Conservation (phyloP, 2,888 invertebrate genomes). For the Theodoxus fluviatilis region DNA sequence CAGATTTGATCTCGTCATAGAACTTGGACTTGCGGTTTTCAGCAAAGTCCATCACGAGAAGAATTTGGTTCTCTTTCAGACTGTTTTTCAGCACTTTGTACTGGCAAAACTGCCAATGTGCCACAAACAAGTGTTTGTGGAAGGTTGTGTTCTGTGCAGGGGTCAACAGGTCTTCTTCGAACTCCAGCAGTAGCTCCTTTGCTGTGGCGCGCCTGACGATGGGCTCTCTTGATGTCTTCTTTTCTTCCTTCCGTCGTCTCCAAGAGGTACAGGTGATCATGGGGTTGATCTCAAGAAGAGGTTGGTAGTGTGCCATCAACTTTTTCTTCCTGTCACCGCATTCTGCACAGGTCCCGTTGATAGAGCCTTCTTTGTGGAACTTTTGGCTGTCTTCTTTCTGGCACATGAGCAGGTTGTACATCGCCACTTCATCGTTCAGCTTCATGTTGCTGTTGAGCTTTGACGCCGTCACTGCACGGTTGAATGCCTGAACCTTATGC, state of each 20-base stretch:
- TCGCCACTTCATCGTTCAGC: background rate
- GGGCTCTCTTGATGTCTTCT: too few relatives aligned
- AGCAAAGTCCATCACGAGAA: constrained; percentile 19
- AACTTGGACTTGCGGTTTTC: constrained; percentile 20
- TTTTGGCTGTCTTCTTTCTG: background rate
- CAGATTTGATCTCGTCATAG: constrained; percentile 9
- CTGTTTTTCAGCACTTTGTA: background rate
- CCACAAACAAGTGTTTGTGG: background rate
- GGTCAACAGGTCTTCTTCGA: background rate
- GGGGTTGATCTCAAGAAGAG: background rate
- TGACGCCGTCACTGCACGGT: background rate
- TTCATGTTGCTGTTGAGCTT: background rate
- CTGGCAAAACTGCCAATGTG: constrained; percentile 20
- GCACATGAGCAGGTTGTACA: background rate
- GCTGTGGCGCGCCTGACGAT: background rate
- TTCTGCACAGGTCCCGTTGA: background rate
- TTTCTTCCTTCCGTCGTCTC: background rate
- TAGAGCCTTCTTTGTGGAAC: background rate
- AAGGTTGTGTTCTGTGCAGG: background rate
- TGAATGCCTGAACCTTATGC: background rate
- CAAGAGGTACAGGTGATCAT: background rate
- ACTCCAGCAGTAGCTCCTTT: background rate
- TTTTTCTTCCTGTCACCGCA: background rate
- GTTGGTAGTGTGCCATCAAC: background rate
- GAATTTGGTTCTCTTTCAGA: background rate